These are phyloP conservation scores for Allacma fusca DNA, from an alignment of 2,888 invertebrate genomes.

Conservation along the genomic window DNA sequence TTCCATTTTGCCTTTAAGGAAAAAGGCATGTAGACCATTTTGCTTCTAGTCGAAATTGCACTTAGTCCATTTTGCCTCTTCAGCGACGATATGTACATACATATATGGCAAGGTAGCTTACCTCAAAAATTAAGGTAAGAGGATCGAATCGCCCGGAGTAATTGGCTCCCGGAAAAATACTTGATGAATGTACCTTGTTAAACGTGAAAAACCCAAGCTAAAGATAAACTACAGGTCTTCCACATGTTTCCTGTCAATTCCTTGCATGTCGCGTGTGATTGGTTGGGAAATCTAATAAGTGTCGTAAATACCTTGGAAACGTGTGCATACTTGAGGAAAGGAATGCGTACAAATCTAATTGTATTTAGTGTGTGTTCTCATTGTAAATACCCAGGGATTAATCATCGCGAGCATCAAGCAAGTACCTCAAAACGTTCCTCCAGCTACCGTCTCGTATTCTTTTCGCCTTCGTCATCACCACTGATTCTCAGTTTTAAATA, in stretches of 20 bases:
- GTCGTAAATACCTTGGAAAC: not conserved
- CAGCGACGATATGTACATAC: too few relatives aligned
- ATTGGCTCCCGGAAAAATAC: too few relatives aligned
- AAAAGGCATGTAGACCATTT: too few relatives aligned
- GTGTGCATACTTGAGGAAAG: not conserved
- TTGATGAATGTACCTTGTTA: too few relatives aligned
- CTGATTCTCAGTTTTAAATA: not conserved
- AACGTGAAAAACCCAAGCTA: not conserved
- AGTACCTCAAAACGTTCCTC: slow-evolving; percentile 5
- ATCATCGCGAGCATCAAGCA: slow-evolving; percentile 19
- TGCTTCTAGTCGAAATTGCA: too few relatives aligned
- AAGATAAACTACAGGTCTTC: not conserved
- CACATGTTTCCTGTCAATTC: not conserved
- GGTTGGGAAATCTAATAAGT: not conserved
- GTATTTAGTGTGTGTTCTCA: slow-evolving; percentile 18
- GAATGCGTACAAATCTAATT: not conserved
- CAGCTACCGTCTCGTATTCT: not conserved
- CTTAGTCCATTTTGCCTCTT: too few relatives aligned
- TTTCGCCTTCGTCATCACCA: slow-evolving; percentile 10
- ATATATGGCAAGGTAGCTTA: too few relatives aligned
- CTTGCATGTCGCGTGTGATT: not conserved
- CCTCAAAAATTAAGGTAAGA: too few relatives aligned
- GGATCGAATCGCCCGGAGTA: too few relatives aligned
- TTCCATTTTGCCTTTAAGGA: too few relatives aligned
- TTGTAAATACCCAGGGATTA: slow-evolving; percentile 43